Percentiles rank a stretch among this genome's conserved stretches.
These are phyloP conservation scores for Drosophila paulistorum DNA, from an alignment of 1,140 invertebrate genomes.

Conservation along the genomic window DNA sequence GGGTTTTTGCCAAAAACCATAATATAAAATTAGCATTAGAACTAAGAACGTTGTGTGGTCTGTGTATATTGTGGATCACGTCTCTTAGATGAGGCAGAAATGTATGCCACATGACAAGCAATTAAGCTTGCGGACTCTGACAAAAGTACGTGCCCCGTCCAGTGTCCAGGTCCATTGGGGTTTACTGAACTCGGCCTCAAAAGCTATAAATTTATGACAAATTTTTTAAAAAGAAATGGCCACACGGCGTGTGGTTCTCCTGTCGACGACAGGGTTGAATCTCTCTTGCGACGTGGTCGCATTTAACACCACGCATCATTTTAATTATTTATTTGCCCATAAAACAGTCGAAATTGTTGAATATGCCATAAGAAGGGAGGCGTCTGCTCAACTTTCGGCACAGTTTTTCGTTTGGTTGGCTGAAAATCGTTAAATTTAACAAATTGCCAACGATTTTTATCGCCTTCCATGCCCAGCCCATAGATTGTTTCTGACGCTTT, in stretches of 20 bases:
- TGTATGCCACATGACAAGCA: slow-evolving; percentile 79
- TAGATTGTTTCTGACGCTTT: slow-evolving; percentile 56
- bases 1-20: slow-evolving; percentile 13
- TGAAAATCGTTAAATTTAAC: slow-evolving; percentile 79
- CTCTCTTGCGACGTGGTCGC: slow-evolving; percentile 61
- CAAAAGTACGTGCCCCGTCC: slow-evolving; percentile 49
- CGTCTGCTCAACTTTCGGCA: slow-evolving; percentile 64
- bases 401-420: slow-evolving; percentile 57
- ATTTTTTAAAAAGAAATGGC: slow-evolving; percentile 74
- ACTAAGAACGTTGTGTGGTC: slow-evolving; percentile 60
- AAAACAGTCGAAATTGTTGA: slow-evolving; percentile 67
- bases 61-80: slow-evolving; percentile 31
- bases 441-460: slow-evolving; percentile 80
- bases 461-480: slow-evolving; percentile 64
- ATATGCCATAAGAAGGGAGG: slow-evolving; percentile 18
- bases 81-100: slow-evolving; percentile 62
- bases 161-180: slow-evolving; percentile 26
- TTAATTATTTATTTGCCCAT: slow-evolving; percentile 81
- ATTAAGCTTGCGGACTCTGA: slow-evolving; percentile 57
- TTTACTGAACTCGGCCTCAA: slow-evolving; percentile 72
- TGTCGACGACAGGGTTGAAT: slow-evolving; percentile 32
- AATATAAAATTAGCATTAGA: slow-evolving; percentile 38
- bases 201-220: slow-evolving; percentile 81
- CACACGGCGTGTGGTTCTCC: slow-evolving; percentile 66
- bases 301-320: slow-evolving; percentile 81